Conservation (phyloP, 2,113 vertebrate genomes). For the Neodon shergylaensis region DNA sequence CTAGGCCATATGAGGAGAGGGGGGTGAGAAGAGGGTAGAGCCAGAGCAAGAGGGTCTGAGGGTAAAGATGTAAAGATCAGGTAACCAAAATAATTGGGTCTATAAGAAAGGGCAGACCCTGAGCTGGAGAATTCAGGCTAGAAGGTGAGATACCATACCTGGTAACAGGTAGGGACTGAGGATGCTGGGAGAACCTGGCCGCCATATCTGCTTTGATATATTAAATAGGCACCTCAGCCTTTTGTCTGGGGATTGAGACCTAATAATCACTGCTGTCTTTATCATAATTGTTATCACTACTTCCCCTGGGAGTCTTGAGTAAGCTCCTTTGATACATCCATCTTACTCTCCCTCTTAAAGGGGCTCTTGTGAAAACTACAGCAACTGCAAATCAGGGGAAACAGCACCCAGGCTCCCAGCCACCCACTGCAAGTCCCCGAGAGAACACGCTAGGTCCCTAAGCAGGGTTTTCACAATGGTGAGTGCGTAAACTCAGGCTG, state of each 20-base stretch:
- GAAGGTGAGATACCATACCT: background rate
- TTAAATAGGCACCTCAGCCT: background rate
- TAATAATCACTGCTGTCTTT: background rate
- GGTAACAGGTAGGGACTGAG: background rate
- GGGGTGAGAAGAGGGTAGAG: background rate
- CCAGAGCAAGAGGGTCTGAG: background rate
- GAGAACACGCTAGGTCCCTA: background rate
- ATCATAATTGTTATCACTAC: background rate
- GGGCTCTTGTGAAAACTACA: background rate
- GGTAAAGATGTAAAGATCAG: background rate
- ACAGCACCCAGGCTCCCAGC: background rate
- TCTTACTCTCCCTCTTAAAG: background rate
- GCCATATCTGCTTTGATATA: background rate
- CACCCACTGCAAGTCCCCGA: background rate
- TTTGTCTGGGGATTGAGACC: background rate
- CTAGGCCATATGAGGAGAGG: background rate
- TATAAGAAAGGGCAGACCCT: background rate
- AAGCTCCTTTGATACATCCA: background rate
- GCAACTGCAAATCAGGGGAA: background rate
- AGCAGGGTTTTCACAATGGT: rapidly evolving
- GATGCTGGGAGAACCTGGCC: background rate
- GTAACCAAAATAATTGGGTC: background rate
- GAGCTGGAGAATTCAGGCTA: background rate
- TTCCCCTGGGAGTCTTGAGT: background rate
- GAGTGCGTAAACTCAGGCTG: rapidly evolving